These are phyloP conservation scores for Globodera ellingtonae DNA, from an alignment of 1,140 invertebrate species.

Conservation along the genomic window DNA sequence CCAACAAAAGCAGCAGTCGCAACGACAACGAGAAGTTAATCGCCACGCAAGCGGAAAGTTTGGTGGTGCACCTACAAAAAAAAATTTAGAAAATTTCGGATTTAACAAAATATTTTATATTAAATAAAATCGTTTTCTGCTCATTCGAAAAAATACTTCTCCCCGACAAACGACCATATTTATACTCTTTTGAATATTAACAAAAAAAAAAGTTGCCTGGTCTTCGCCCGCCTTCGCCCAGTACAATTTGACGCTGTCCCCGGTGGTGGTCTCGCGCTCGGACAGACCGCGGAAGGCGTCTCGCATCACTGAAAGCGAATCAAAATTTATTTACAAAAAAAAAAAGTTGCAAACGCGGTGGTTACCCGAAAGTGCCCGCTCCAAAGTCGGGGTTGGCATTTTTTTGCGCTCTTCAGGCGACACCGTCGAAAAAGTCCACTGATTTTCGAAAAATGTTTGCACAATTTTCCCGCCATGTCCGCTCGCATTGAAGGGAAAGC, in stretches of 20 bases:
- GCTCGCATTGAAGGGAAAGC: conserved; percentile 77
- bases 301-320: conserved; percentile 73
- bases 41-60: conserved; percentile 9
- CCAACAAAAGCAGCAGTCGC: too few species aligned
- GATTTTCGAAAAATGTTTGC: conserved; percentile 71
- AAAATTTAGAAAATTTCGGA: background rate
- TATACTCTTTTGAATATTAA: too few species aligned
- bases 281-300: conserved; percentile 95
- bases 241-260: conserved; percentile 84
- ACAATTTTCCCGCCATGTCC: conserved; percentile 73
- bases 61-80: background rate
- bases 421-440: conserved; percentile 58
- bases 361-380: conserved; percentile 74
- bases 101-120: too few species aligned
- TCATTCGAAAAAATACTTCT: too few species aligned
- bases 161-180: too few species aligned
- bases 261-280: conserved; percentile 94
- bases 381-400: conserved; percentile 71
- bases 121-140: too few species aligned
- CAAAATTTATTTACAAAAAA: too few species aligned
- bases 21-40: background rate
- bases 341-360: too few species aligned
- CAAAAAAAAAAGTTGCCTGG: conserved; percentile 14
- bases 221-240: conserved; percentile 78
- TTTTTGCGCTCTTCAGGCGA: conserved; percentile 16